Conservation (phyloP, 2,113 vertebrate species). For the Gyps fulvus region DNA sequence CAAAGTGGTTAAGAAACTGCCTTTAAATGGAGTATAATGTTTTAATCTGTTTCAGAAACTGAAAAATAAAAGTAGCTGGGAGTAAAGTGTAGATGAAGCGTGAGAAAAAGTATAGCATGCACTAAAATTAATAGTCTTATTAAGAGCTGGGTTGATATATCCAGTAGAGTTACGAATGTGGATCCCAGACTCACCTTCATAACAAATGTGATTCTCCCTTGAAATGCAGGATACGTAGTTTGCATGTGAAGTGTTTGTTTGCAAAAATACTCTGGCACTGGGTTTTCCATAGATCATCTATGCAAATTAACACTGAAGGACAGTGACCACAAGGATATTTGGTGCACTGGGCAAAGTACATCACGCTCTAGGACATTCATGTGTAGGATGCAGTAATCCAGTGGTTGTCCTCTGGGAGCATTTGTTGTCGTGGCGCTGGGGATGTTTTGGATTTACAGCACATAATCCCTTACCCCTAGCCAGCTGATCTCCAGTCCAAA, state of each 20-base stretch:
- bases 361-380: neutral
- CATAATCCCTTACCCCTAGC: neutral
- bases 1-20: neutral
- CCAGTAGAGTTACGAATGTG: neutral
- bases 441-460: neutral
- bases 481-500: neutral
- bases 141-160: neutral
- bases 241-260: neutral
- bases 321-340: too few relatives aligned
- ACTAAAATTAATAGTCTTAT: neutral
- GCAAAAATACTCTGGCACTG: neutral
- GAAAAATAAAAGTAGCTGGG: neutral
- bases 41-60: neutral
- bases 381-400: neutral
- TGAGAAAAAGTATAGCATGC: neutral
- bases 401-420: neutral
- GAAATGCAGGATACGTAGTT: neutral
- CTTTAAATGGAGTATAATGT: neutral
- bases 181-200: neutral
- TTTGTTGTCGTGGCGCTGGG: neutral
- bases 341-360: neutral
- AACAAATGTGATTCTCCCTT: neutral
- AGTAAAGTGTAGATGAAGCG: neutral
- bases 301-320: neutral
- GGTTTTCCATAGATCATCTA: neutral